phyloP scores from a whole-genome alignment of 2,113 vertebrate species.

The Tragelaphus scriptus region DNA sequence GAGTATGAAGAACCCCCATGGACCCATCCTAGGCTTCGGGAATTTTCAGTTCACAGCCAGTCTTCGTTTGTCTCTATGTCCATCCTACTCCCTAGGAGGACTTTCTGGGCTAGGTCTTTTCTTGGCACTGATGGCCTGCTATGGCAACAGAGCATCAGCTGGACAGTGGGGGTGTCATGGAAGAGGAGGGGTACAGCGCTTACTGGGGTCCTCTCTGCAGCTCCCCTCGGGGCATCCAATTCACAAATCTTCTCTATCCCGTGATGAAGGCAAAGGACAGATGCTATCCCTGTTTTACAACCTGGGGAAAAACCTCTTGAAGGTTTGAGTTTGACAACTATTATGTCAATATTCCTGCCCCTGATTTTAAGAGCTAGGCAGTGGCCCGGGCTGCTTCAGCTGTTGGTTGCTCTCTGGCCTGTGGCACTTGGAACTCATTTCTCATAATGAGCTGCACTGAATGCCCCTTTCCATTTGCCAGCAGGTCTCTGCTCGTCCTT shows the following conservation, averaged over 20 bases:
- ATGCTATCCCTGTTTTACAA: background rate
- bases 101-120: background rate
- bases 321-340: background rate
- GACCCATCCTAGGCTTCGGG: background rate
- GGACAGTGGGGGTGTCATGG: accelerated
- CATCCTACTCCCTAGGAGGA: background rate
- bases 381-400: background rate
- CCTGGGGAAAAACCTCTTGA: background rate
- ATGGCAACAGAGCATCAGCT: background rate
- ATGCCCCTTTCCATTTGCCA: background rate
- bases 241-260: background rate
- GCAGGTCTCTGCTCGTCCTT: background rate
- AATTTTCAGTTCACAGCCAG: background rate
- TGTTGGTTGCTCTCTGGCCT: background rate
- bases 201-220: background rate
- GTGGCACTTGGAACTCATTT: background rate
- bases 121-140: background rate
- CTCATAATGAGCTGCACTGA: background rate
- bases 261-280: background rate
- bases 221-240: background rate
- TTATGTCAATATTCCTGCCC: background rate
- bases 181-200: background rate
- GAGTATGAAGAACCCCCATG: background rate
- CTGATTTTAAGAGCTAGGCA: background rate
- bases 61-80: background rate